Evolutionary conservation across 1,140 invertebrate species (phyloP).

Genomic region (Drosophila sturtevanti): DNA sequence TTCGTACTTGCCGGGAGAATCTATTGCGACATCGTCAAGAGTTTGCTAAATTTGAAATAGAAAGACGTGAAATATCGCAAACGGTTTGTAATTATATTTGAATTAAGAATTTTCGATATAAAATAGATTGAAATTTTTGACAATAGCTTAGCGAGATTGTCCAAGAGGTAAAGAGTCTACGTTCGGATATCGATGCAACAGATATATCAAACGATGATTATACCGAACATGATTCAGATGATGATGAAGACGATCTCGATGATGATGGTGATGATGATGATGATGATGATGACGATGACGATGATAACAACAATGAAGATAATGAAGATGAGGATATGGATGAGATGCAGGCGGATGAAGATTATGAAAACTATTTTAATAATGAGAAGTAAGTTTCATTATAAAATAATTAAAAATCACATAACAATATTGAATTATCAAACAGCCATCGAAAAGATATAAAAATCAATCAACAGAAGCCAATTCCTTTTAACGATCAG

Average conservation of each 20-base stretch:
- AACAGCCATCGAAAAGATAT: neutral
- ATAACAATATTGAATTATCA: neutral
- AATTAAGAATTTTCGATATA: no score
- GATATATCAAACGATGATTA: neutral
- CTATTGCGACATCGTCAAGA: neutral
- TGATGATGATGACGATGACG: neutral
- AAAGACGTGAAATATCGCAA: neutral
- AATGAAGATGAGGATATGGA: neutral
- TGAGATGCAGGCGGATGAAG: neutral
- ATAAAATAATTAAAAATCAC: no score
- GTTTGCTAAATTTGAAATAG: neutral
- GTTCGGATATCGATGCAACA: neutral
- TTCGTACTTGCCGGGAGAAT: neutral
- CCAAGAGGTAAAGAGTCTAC: neutral
- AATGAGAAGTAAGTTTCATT: neutral
- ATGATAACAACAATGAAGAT: neutral
- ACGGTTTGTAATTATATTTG: neutral
- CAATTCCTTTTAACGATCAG: neutral
- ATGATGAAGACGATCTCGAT: neutral
- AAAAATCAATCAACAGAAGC: neutral
- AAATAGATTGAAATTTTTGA: no score
- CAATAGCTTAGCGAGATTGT: neutral
- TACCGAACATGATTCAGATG: neutral
- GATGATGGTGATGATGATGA: neutral
- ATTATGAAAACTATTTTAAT: neutral